Percentiles rank a stretch among this genome's conserved stretches.
Conservation (phyloP, 2,797 vertebrate species). For the Ficedula albicollis region DNA sequence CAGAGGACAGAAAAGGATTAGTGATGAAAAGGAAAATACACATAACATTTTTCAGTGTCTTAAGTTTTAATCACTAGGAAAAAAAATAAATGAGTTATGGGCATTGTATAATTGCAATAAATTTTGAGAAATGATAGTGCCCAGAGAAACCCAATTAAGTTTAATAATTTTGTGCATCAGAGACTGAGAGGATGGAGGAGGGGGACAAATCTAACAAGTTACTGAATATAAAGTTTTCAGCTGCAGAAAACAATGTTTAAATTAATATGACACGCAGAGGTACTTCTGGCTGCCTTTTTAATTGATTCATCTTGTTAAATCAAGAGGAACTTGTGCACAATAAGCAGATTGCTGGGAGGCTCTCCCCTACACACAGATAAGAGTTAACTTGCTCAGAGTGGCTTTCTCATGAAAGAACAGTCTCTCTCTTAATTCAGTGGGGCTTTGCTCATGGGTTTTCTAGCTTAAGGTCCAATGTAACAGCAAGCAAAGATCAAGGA, state of each 20-base stretch:
- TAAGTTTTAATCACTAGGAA: constrained; percentile 68
- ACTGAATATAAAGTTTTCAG: constrained; percentile 56
- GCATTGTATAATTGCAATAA: constrained; percentile 65
- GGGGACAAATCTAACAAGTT: background rate
- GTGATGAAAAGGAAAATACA: constrained; percentile 45
- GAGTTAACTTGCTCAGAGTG: background rate
- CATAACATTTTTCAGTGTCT: constrained; percentile 69
- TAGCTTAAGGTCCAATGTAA: background rate
- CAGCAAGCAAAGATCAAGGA: background rate
- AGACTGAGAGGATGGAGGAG: background rate
- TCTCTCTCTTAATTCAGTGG: background rate
- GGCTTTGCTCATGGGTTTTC: background rate
- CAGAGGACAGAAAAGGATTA: constrained; percentile 29
- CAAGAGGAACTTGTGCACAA: background rate
- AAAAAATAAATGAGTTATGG: constrained; percentile 67
- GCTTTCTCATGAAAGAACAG: background rate
- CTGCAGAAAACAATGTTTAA: constrained; percentile 13
- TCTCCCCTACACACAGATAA: background rate
- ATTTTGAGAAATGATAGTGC: constrained; percentile 71
- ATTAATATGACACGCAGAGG: constrained; percentile 29
- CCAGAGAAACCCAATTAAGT: constrained; percentile 68
- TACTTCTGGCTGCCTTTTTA: constrained; percentile 46
- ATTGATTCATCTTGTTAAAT: constrained; percentile 51
- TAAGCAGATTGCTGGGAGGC: background rate
- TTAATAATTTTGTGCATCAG: constrained; percentile 57